Percentiles rank a stretch among this genome's conserved stretches.
These are phyloP conservation scores for Glossophaga mutica DNA, from an alignment of 2,797 vertebrate species.

Conservation along the genomic window DNA sequence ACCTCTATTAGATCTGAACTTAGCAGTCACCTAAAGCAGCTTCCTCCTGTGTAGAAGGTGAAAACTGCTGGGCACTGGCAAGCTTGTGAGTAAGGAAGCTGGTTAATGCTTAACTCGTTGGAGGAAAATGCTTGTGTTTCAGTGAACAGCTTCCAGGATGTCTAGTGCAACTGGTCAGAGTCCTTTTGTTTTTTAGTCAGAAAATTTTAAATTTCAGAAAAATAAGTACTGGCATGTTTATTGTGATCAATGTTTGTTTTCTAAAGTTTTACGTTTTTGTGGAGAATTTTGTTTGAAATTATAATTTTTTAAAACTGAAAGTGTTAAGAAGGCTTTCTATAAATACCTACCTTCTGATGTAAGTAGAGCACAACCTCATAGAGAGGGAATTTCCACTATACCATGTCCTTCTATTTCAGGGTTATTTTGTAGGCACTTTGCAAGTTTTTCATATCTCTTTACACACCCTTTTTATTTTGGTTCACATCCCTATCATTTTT, in stretches of 20 bases:
- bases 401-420: neutral
- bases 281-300: neutral
- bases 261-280: neutral
- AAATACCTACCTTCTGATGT: neutral
- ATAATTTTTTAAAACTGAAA: neutral
- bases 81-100: neutral
- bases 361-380: neutral
- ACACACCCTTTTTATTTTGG: constrained; percentile 47
- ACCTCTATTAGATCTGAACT: neutral
- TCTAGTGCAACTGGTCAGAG: neutral
- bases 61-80: neutral
- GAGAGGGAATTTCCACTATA: constrained; percentile 19
- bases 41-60: neutral
- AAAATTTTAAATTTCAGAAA: neutral
- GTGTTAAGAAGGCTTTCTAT: neutral
- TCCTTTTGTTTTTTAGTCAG: neutral
- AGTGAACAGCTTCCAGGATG: neutral
- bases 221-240: neutral
- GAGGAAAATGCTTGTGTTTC: neutral
- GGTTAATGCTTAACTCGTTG: neutral
- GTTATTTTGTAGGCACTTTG: constrained; percentile 14
- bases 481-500: constrained; percentile 56
- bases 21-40: neutral
- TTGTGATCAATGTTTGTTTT: neutral
- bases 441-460: constrained; percentile 26